These are phyloP conservation scores for Vanessa cardui DNA, from an alignment of 2,888 invertebrate genomes.

Conservation along the genomic window DNA sequence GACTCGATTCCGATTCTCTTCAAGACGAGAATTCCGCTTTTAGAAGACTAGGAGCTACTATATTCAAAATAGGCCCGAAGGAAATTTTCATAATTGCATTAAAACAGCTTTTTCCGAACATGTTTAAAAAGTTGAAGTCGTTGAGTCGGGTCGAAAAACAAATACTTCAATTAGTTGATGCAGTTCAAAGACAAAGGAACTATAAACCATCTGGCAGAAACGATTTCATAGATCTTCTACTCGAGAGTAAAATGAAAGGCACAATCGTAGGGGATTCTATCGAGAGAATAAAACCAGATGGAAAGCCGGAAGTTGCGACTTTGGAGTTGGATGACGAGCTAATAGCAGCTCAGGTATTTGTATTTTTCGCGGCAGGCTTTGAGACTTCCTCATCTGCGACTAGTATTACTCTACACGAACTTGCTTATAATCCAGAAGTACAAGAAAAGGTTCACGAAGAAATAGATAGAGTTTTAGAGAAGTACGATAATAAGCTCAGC, in stretches of 20 bases:
- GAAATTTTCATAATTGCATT: conserved; percentile 47
- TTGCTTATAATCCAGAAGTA: conserved; percentile 41
- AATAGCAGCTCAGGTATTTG: conserved; percentile 9
- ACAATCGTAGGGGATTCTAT: conserved; percentile 36
- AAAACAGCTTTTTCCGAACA: conserved; percentile 56
- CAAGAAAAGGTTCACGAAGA: conserved; percentile 43
- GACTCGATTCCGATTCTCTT: conserved; percentile 41
- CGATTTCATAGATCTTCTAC: conserved; percentile 35
- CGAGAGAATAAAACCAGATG: conserved; percentile 17
- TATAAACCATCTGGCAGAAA: conserved; percentile 23
- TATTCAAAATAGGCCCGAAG: conserved; percentile 47
- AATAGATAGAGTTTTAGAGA: conserved; percentile 43
- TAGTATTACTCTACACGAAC: conserved; percentile 42
- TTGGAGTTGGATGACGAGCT: conserved; percentile 4
- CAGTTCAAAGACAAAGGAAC: conserved; percentile 32
- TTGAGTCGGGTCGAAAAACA: conserved; percentile 51
- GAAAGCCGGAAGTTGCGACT: neutral
- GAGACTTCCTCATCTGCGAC: conserved; percentile 49
- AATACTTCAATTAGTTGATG: conserved; percentile 43
- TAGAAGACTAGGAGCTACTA: conserved; percentile 43
- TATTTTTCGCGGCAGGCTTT: conserved; percentile 58
- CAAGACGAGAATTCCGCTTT: conserved; percentile 42
- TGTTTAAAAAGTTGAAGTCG: conserved; percentile 50
- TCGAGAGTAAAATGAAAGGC: conserved; percentile 35
- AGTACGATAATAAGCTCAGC: conserved; percentile 42